Conservation (phyloP, 2,113 vertebrate genomes). For the Eulacestoma nigropectus region DNA sequence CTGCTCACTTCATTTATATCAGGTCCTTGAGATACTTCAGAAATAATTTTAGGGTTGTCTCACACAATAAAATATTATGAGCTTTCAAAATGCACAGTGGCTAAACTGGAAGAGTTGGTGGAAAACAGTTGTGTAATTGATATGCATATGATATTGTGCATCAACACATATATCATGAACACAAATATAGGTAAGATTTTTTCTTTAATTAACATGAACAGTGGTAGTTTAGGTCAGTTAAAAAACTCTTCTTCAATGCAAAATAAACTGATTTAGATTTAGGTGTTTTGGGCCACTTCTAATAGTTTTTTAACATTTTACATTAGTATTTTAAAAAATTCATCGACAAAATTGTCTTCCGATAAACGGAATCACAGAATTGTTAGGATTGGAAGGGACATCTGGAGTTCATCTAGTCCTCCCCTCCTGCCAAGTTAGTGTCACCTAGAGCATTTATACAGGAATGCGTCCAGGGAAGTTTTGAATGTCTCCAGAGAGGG, state of each 20-base stretch:
- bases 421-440: not conserved
- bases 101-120: not conserved
- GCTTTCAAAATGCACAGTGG: not conserved
- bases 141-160: rapidly evolving
- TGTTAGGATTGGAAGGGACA: not conserved
- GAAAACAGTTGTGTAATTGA: not conserved
- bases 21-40: not conserved
- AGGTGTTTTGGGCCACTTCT: not conserved
- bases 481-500: not conserved
- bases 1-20: not conserved
- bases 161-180: not conserved
- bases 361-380: not conserved
- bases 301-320: not conserved
- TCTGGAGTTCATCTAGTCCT: not conserved
- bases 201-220: not conserved
- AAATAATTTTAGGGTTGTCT: not conserved
- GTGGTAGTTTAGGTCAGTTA: not conserved
- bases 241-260: not conserved
- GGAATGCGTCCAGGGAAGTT: not conserved
- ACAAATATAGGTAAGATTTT: not conserved
- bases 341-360: not conserved
- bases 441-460: not conserved
- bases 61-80: not conserved
- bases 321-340: not conserved
- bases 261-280: not conserved